Evolutionary conservation across 2,888 invertebrate species (phyloP).

Genomic region (Campaea margaritaria): DNA sequence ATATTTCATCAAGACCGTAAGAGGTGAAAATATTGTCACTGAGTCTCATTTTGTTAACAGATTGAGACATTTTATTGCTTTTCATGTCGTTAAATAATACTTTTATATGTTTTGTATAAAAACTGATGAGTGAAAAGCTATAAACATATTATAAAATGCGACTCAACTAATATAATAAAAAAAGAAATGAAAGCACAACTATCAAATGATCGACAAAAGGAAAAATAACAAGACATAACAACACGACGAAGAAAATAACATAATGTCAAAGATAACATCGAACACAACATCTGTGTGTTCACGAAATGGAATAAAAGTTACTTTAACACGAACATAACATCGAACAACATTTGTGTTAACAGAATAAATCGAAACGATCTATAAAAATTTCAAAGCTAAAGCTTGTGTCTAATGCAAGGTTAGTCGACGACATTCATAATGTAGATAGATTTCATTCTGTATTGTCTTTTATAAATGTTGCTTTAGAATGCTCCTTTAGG

Average conservation of each 20-base stretch:
- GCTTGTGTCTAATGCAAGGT: slow-evolving; percentile 45
- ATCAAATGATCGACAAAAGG: not conserved
- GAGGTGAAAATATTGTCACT: no score
- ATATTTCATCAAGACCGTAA: no score
- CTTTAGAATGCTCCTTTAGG: no score
- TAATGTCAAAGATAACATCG: no score
- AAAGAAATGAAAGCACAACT: not conserved
- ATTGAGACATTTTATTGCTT: no score
- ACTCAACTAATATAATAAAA: no score
- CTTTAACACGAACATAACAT: slow-evolving; percentile 15
- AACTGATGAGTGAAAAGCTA: no score
- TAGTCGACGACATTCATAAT: not conserved
- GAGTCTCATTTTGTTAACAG: no score
- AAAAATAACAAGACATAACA: not conserved
- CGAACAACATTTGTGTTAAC: slow-evolving; percentile 21
- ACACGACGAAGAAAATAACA: not conserved
- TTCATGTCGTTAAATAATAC: no score
- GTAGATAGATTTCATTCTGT: not conserved
- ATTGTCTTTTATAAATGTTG: no score
- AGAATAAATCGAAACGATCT: not conserved
- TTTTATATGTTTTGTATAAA: no score
- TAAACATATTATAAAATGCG: no score
- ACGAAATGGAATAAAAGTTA: not conserved
- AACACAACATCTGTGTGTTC: not conserved
- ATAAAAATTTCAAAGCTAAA: slow-evolving; percentile 5